Base-by-base conservation (phyloP, 2,113 vertebrate species). In the Pachyramphus minor region DNA sequence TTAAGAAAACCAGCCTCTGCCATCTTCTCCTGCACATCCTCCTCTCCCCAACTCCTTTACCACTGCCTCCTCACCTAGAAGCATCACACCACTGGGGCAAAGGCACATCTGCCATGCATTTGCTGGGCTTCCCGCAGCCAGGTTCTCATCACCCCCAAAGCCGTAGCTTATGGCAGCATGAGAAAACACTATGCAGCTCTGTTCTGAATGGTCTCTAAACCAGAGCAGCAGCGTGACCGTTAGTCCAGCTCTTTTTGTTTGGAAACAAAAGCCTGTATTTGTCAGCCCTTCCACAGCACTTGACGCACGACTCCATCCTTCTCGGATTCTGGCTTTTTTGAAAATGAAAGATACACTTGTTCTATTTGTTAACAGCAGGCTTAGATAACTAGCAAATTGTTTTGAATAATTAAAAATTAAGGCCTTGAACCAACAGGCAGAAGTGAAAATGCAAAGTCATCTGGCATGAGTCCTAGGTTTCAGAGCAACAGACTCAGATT, bases 391-490 rank as follows among this genome's bases (percentile, higher is more conserved):
- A 60, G 44, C 19, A 79, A 83, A 76, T 42, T 76, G 62, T 22
- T 94, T 44, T 49, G 58, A 73, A 88, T 49, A 71, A 85, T 62
- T 83, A 90, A 82, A 85, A 90, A 69, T 18, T 53, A 52, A 83
- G 49, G 44, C 73, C 53, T 59, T 94, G 52, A 90, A 82, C 10
- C 7, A 0, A 49, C 60, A 90, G 37, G 52, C 56, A 91, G 91
- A 95, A 89, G 66, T 82, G 84, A 95, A 95, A 96, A 84, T 72
- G 80, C 62, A 78, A 77, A 89, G 69, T 94, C 77, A 95, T 87
- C 83, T 89, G 86, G 91, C 73, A 78, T 0, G 19, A 90, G 37
- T 64, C 80, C 85, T 52, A 45, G 44, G 25, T 72, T 84, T 87
- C 50, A 69, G 69, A 94, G 66, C 69, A 68, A 75, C n/a, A 84